Conservation (phyloP, 2,888 invertebrate species). For the Mesorhabditis sp. region DNA sequence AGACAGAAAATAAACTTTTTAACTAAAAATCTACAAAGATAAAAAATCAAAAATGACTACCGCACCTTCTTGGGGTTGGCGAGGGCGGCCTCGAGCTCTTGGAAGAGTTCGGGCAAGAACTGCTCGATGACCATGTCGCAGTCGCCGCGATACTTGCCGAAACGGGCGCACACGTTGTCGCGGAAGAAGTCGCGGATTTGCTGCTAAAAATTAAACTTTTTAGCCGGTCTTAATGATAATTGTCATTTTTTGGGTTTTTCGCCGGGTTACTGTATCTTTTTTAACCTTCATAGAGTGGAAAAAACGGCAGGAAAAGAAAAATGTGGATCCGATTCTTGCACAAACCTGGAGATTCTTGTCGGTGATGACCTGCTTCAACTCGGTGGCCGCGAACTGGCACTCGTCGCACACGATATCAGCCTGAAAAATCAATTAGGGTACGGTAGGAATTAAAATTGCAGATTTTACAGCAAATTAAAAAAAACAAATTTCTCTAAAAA, state of each 20-base stretch:
- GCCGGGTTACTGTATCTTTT: not conserved
- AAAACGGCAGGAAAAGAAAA: slow-evolving; percentile 20
- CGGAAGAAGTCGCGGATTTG: slow-evolving; percentile 34
- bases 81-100: slow-evolving; percentile 47
- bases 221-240: not conserved
- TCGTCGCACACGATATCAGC: slow-evolving; percentile 53
- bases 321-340: slow-evolving; percentile 13
- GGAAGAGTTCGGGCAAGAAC: slow-evolving; percentile 53
- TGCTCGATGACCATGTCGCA: slow-evolving; percentile 52
- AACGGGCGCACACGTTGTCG: slow-evolving; percentile 42
- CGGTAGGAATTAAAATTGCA: not conserved
- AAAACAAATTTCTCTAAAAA: no score
- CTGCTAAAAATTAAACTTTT: not conserved
- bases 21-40: no score
- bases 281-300: not conserved
- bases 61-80: slow-evolving; percentile 35
- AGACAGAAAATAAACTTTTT: no score
- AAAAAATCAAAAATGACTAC: no score
- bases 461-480: no score
- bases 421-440: slow-evolving; percentile 17
- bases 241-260: slow-evolving; percentile 4
- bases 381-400: slow-evolving; percentile 53
- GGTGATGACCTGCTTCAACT: slow-evolving; percentile 43
- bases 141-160: slow-evolving; percentile 49
- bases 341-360: slow-evolving; percentile 38